Percentiles rank a stretch among this genome's conserved stretches.
These are phyloP conservation scores for Timandra comae DNA, from an alignment of 2,888 invertebrate genomes.

Conservation along the genomic window DNA sequence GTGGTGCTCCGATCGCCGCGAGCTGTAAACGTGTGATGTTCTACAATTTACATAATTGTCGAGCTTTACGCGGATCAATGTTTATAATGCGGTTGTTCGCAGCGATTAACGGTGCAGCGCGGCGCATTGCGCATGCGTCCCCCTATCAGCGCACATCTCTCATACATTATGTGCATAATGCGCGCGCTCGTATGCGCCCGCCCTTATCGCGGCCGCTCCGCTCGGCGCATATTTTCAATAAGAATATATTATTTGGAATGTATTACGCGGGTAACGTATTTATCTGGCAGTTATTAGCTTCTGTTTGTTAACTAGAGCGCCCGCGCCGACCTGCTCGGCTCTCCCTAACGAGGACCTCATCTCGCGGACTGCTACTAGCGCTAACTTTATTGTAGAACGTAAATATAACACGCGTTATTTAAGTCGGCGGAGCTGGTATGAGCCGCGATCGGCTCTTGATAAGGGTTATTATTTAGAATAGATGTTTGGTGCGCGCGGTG, in stretches of 20 bases:
- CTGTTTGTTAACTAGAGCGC: constrained; percentile 5
- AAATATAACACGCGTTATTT: neutral
- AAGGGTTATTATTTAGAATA: constrained; percentile 12
- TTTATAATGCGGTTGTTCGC: neutral
- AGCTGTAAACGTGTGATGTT: neutral
- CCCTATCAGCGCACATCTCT: constrained; percentile 19
- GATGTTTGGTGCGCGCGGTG: constrained; percentile 5
- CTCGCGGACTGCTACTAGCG: too few relatives aligned
- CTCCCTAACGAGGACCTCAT: neutral
- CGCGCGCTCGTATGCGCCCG: constrained; percentile 15
- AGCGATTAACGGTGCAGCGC: constrained; percentile 11
- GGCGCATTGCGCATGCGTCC: constrained; percentile 13
- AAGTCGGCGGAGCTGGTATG: neutral
- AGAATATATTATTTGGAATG: constrained; percentile 9
- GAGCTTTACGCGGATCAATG: constrained; percentile 1
- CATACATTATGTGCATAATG: constrained; percentile 27
- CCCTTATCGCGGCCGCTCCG: constrained; percentile 14
- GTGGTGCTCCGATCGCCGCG: too few relatives aligned
- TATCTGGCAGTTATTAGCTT: constrained; percentile 4
- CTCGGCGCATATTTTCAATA: constrained; percentile 16
- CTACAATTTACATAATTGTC: neutral
- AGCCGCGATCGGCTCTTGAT: neutral
- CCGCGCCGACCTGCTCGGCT: neutral
- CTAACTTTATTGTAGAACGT: too few relatives aligned
- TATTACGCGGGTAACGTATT: constrained; percentile 13